Evolutionary conservation across 2,113 vertebrate species (phyloP).

Genomic region (Bolborhynchus lineola): DNA sequence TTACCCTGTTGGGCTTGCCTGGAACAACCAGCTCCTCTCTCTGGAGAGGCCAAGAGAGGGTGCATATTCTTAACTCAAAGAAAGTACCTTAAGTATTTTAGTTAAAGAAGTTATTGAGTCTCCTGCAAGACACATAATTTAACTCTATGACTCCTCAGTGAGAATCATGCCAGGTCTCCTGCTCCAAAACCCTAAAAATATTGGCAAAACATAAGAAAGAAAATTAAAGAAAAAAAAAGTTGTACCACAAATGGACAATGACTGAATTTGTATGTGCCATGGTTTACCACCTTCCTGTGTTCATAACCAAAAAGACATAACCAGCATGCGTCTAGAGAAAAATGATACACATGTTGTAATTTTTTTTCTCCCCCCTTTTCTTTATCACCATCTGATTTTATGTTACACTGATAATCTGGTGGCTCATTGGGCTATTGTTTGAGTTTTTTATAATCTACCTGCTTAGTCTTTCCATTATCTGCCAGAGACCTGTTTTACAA

Average conservation of each 20-base stretch:
- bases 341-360: neutral
- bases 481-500: neutral
- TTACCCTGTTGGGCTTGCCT: neutral
- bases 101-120: neutral
- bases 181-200: neutral
- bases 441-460: neutral
- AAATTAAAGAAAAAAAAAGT: neutral
- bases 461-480: neutral
- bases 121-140: neutral
- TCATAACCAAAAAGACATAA: neutral
- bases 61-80: neutral
- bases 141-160: neutral
- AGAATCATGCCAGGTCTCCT: neutral
- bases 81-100: neutral
- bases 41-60: neutral
- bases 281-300: neutral
- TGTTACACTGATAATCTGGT: neutral
- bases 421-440: neutral
- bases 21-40: neutral
- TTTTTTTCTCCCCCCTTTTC: neutral
- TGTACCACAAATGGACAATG: neutral
- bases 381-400: neutral
- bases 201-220: neutral
- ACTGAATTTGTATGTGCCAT: neutral
- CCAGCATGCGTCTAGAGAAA: neutral